A percentile compares a stretch with the other conserved stretches of the same genome.
These are phyloP conservation scores for Hirudinaria manillensis DNA, from an alignment of 2,888 invertebrate species.

Conservation along the genomic window DNA sequence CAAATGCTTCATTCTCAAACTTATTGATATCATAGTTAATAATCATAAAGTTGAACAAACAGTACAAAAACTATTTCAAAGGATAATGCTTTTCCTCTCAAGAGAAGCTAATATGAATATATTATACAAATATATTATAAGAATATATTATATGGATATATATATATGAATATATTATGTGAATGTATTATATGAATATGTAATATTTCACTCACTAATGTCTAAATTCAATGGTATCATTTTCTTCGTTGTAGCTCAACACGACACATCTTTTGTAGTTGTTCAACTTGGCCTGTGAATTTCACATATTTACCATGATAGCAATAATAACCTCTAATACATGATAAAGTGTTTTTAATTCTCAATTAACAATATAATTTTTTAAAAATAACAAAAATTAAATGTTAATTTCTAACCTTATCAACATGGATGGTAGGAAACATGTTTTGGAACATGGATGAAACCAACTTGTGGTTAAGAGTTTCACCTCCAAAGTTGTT, in stretches of 20 bases:
- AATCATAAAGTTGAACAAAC: background rate
- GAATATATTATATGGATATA: no score
- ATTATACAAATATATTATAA: no score
- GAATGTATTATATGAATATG: no score
- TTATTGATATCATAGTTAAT: background rate
- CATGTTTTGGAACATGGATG: constrained; percentile 95
- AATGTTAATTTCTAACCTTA: constrained; percentile 58
- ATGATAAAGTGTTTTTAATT: no score
- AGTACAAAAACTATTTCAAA: background rate
- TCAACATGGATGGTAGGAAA: constrained; percentile 93
- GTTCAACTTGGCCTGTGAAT: constrained; percentile 71
- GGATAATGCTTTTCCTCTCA: no score
- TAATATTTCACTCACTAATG: constrained; percentile 74
- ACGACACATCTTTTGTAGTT: constrained; percentile 81
- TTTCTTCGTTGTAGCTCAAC: constrained; percentile 78
- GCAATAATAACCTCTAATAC: background rate
- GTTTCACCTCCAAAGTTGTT: constrained; percentile 75
- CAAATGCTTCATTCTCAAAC: background rate
- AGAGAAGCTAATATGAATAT: no score
- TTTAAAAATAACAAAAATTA: no score
- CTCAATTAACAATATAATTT: no score
- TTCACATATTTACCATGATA: background rate
- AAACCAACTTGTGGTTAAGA: constrained; percentile 64
- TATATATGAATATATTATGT: no score
- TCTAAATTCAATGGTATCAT: constrained; percentile 79